Conservation (phyloP, 1,140 invertebrate genomes). For the Eumaeus atala region DNA sequence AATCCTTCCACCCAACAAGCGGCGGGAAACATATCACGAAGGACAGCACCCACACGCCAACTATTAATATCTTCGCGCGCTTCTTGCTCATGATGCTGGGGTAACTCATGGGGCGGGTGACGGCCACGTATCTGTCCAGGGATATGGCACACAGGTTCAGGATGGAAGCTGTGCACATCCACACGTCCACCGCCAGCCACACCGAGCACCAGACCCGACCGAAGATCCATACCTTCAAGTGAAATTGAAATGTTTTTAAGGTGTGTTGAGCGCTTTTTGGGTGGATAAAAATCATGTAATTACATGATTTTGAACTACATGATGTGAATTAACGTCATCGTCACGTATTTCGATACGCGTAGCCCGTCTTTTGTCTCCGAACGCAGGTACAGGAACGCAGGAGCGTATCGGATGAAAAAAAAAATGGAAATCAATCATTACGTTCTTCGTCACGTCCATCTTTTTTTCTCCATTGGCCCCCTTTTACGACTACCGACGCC, state of each 20-base stretch:
- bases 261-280: too few species aligned
- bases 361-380: too few species aligned
- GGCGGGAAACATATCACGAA: slow-evolving; percentile 98
- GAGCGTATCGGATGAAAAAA: too few species aligned
- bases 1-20: slow-evolving; percentile 94
- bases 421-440: too few species aligned
- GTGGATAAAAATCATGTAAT: too few species aligned
- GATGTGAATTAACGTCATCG: too few species aligned
- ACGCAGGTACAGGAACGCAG: too few species aligned
- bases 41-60: slow-evolving; percentile 93
- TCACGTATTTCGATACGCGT: too few species aligned
- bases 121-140: slow-evolving; percentile 94
- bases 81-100: slow-evolving; percentile 93
- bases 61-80: slow-evolving; percentile 91
- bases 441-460: too few species aligned
- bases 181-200: slow-evolving; percentile 95
- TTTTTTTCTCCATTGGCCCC: too few species aligned
- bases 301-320: too few species aligned
- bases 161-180: slow-evolving; percentile 97
- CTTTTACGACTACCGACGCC: too few species aligned
- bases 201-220: slow-evolving; percentile 93
- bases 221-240: slow-evolving; percentile 90
- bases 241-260: slow-evolving; percentile 6
- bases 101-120: slow-evolving; percentile 94
- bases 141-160: slow-evolving; percentile 94